A percentile compares a stretch with the other conserved stretches of the same genome.
phyloP scores from a whole-genome alignment of 1,140 invertebrate genomes.

The Metaphire vulgaris region DNA sequence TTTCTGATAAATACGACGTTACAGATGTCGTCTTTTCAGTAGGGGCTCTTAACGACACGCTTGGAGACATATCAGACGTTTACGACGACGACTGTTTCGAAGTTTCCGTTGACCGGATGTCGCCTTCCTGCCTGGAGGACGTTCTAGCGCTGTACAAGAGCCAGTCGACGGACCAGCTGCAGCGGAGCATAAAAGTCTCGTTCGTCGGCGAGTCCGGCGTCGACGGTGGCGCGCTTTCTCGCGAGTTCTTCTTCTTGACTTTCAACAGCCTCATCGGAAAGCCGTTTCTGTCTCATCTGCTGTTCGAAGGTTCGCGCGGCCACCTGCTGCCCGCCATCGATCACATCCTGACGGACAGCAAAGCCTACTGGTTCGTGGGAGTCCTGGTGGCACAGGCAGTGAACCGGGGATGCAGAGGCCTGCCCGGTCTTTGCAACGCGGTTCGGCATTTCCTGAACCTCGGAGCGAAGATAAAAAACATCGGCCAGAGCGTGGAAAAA shows the following conservation, averaged over 20 bases:
- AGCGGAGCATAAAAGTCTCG: neutral
- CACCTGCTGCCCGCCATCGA: neutral
- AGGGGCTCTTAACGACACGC: too few species aligned
- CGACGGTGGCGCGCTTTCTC: neutral
- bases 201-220: neutral
- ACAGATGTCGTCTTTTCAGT: too few species aligned
- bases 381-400: neutral
- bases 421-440: neutral
- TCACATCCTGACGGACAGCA: neutral
- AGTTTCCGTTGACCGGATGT: neutral
- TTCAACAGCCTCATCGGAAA: neutral
- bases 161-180: neutral
- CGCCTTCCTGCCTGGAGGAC: neutral
- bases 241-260: neutral
- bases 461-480: neutral
- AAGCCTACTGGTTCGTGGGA: neutral
- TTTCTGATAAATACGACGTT: too few species aligned
- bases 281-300: neutral
- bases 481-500: neutral
- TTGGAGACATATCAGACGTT: too few species aligned
- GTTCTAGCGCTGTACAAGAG: neutral
- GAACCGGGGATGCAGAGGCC: neutral
- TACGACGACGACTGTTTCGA: neutral
- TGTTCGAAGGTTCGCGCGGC: neutral
- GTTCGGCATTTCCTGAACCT: neutral